Conservation (phyloP, 1,140 invertebrate genomes). For the Eurosta solidaginis region DNA sequence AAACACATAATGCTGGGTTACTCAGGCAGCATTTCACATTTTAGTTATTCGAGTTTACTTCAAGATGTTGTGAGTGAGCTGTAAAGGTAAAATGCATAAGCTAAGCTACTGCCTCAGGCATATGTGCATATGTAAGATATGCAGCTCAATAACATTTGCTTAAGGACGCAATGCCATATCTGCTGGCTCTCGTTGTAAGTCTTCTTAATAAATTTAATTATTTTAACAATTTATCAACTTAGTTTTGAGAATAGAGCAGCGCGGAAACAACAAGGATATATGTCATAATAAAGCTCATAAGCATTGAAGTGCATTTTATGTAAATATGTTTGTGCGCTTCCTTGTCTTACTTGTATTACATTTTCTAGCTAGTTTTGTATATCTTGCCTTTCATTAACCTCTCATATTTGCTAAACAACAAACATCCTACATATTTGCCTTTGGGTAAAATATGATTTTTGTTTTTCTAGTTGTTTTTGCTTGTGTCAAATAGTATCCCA, state of each 20-base stretch:
- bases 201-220: slow-evolving; percentile 18
- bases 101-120: not conserved
- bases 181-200: too few relatives aligned
- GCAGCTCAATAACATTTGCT: not conserved
- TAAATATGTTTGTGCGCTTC: too few relatives aligned
- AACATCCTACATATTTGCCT: not conserved
- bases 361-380: too few relatives aligned
- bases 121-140: not conserved
- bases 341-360: too few relatives aligned
- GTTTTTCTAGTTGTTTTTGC: too few relatives aligned
- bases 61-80: too few relatives aligned
- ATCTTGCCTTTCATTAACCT: slow-evolving; percentile 10
- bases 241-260: not conserved
- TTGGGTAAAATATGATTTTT: not conserved
- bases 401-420: slow-evolving; percentile 9
- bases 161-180: not conserved
- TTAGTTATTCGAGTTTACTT: too few relatives aligned
- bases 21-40: too few relatives aligned
- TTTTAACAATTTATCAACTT: slow-evolving; percentile 14
- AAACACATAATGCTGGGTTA: too few relatives aligned
- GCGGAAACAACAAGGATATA: too few relatives aligned
- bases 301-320: not conserved
- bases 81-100: not conserved
- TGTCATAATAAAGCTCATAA: not conserved
- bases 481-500: too few relatives aligned